Evolutionary conservation across 2,888 invertebrate species (phyloP), one percentile per base, ranked within the genome.

Genomic region (Zhengitettix transpicula): DNA sequence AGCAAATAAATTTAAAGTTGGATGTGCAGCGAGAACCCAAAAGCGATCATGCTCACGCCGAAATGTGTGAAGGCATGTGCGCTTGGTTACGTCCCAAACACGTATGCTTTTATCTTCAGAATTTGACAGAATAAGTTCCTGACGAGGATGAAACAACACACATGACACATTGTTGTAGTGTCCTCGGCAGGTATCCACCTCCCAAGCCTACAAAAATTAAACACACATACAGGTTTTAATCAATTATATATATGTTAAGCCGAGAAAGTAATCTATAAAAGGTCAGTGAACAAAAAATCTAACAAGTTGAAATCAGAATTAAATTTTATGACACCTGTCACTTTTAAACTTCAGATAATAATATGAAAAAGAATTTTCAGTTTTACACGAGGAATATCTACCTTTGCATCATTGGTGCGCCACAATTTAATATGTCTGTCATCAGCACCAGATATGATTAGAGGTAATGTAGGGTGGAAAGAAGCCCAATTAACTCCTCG

Each of bases 161-260:
- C 97, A 97, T 0, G 97, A 98, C 2, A 99, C 98, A 73, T 99
- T 99, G 78, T 98, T 96, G 78, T 98, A 99, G 73, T 99, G 99
- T 0, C 99, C 99, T n/a, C 99, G 85, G 68, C 97, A 99, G 0
- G 97, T 95, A 75, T 99, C 99, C 53, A 99, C 93, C 72, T 99
- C 98, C 97, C 97, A 98, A 0, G 97, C 98, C 79, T 87, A 66
- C 1, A 65, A 65, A 56, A 55, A 40, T 40, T 1, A 15, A 28
- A 28, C 28, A 28, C 28, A 28, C 28, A 28, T 7, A 28, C 3
- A 28, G 2, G 2, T 28, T 28, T 5, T 28, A 28, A 28, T 28
- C 28, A 28, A 28, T 2, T 7, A 28, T 28, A 28, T 7, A 28
- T 28, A 28, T 28, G 2, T 28, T 28, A 28, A 2, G 2, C 28